Evolutionary conservation across 2,888 invertebrate genomes (phyloP).

Genomic region (Elmis aenea): DNA sequence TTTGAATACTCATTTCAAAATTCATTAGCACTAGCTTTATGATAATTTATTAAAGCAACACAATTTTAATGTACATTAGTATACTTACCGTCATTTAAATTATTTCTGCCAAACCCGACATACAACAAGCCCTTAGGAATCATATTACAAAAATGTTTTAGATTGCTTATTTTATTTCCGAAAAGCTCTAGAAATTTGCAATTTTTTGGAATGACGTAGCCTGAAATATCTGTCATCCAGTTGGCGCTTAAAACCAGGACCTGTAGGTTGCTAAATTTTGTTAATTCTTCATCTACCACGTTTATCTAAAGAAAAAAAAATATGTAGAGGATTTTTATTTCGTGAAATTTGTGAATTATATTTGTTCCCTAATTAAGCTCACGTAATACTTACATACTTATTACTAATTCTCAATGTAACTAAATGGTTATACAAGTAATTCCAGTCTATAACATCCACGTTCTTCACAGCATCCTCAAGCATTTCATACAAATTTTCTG

Average conservation of each 20-base stretch:
- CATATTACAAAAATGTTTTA: constrained; percentile 40
- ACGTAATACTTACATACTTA: constrained; percentile 28
- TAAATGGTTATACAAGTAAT: constrained; percentile 29
- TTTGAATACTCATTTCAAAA: too few relatives aligned
- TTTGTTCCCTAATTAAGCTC: constrained; percentile 13
- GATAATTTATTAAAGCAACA: too few relatives aligned
- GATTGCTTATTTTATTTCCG: constrained; percentile 46
- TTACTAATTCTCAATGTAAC: constrained; percentile 28
- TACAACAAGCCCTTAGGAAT: constrained; percentile 46
- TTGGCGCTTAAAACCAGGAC: constrained; percentile 50
- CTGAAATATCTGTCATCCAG: constrained; percentile 39
- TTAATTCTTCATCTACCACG: constrained; percentile 44
- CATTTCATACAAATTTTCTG: constrained; percentile 24
- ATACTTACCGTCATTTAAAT: constrained; percentile 39
- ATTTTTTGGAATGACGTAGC: constrained; percentile 43
- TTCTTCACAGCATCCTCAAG: constrained; percentile 30
- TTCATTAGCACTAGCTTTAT: too few relatives aligned
- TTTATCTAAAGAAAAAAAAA: constrained; percentile 46
- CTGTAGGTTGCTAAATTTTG: constrained; percentile 44
- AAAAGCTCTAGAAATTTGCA: constrained; percentile 49
- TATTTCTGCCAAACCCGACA: constrained; percentile 52
- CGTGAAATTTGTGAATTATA: too few relatives aligned
- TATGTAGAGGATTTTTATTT: too few relatives aligned
- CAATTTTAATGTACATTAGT: too few relatives aligned
- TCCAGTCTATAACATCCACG: constrained; percentile 28